Evolutionary conservation across 1,140 invertebrate genomes (phyloP), one percentile per base, ranked within the genome.

Genomic region (Mycetomoellerius zeteki): DNA sequence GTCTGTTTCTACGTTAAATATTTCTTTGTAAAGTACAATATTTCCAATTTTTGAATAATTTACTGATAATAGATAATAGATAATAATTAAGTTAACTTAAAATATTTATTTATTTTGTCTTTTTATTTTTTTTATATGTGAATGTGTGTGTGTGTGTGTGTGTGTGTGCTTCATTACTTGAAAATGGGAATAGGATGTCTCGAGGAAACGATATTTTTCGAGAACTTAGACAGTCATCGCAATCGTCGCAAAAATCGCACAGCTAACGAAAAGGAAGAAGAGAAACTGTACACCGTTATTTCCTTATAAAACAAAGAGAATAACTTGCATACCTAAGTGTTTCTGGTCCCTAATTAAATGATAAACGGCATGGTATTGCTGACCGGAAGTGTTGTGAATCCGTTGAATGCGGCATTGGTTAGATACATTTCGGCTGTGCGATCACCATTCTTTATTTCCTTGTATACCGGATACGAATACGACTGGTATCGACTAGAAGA

Each of bases 141-240:
- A 67, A 43, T 67, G 19, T 37, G 33, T 37, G 33, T 27, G 27
- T 37, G 33, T 37, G 33, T 67, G 19, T 37, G 33, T 37, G 33
- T 27, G 27, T 37, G 33, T 37, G 33, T 43, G 2, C 2, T 62
- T n/a, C 12, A 5, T 43, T 27, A 12, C 43, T 76, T 58, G 37
- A 77, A 62, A 37, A 27, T 69, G 43, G 62, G 69, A 89, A 80
- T 52, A 62, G n/a, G 14, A 60, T 86, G 56, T 85, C 37, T 54
- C 27, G 50, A 85, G 86, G 89, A 90, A 90, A 54, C 58, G 75
- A 90, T 90, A 90, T 88, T 90, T 90, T 90, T 81, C 43, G 50
- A 24, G 76, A 54, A 89, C 43, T 73, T 33, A 4, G 52, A 37
- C 80, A 82, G 47, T 90, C 73, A 80, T 81, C 76, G 81, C 76